Conservation (phyloP, 2,113 vertebrate genomes). For the Amblyopsis rosae region DNA sequence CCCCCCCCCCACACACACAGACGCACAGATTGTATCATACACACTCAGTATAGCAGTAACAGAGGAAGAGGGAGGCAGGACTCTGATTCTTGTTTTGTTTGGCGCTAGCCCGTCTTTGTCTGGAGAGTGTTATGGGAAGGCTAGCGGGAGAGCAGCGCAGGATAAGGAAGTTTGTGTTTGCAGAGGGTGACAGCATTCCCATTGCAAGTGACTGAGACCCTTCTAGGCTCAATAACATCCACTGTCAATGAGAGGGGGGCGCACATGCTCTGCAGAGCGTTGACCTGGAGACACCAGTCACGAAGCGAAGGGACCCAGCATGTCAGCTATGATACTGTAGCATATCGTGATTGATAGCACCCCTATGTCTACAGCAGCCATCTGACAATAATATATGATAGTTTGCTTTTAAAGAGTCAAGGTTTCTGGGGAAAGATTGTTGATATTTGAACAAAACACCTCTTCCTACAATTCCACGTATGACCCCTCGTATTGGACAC, state of each 20-base stretch:
- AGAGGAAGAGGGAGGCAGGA: background rate
- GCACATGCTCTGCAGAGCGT: background rate
- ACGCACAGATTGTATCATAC: background rate
- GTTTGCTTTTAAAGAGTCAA: too few relatives aligned
- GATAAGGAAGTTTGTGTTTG: slow-evolving; percentile 64
- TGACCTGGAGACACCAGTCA: background rate
- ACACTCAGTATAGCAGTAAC: background rate
- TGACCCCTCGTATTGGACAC: too few relatives aligned
- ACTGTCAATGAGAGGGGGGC: slow-evolving; percentile 6
- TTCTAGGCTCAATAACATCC: slow-evolving; percentile 33
- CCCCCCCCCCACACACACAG: too few relatives aligned
- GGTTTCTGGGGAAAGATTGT: background rate
- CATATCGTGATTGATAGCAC: background rate
- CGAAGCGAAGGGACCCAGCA: background rate
- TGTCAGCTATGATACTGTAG: background rate
- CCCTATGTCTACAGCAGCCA: background rate
- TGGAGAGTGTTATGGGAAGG: slow-evolving; percentile 49
- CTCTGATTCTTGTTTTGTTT: slow-evolving; percentile 55
- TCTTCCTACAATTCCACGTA: too few relatives aligned
- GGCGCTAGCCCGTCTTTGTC: slow-evolving; percentile 55
- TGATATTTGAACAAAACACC: background rate
- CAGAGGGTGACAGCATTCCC: slow-evolving; percentile 51
- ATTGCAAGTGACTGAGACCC: slow-evolving; percentile 19
- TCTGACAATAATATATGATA: background rate
- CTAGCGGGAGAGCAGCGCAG: slow-evolving; percentile 31